Conservation (phyloP, 2,113 vertebrate species). For the Oryzias javanicus region DNA sequence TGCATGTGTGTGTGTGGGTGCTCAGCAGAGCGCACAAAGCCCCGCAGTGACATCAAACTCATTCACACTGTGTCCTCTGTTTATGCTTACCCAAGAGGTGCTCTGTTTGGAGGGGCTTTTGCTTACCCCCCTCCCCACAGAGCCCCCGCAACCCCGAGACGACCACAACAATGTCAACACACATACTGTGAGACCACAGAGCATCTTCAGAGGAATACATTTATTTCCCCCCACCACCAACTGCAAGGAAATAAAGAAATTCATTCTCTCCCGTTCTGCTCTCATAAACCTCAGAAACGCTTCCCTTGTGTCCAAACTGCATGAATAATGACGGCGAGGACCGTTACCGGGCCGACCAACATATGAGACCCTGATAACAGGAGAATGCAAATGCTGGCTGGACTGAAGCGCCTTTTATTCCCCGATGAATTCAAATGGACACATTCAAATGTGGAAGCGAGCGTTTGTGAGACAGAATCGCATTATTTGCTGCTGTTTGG, state of each 20-base stretch:
- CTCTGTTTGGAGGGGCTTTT: conserved; percentile 56
- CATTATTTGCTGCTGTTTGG: conserved; percentile 9
- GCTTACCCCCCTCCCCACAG: conserved; percentile 9
- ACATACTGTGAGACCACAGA: conserved; percentile 14
- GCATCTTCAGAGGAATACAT: background rate
- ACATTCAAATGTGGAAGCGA: conserved; percentile 21
- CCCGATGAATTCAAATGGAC: conserved; percentile 49
- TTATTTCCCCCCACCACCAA: background rate
- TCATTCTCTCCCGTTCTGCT: background rate
- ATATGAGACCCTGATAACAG: conserved; percentile 42
- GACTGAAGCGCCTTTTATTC: conserved; percentile 55
- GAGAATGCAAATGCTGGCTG: conserved; percentile 45
- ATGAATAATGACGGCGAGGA: conserved; percentile 5
- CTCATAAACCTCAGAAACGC: background rate
- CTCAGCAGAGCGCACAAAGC: conserved; percentile 69
- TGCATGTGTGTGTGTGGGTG: conserved; percentile 29
- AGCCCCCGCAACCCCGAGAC: conserved; percentile 20
- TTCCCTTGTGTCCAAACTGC: conserved; percentile 14
- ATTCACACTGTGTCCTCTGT: conserved; percentile 69
- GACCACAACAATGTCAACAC: conserved; percentile 45
- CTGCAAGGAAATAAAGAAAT: conserved; percentile 2
- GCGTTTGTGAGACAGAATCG: background rate
- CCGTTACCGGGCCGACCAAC: conserved; percentile 31
- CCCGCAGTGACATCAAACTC: conserved; percentile 65
- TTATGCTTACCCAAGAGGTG: conserved; percentile 50